phyloP scores from a whole-genome alignment of 2,888 invertebrate species.

The Zonitis immaculata region DNA sequence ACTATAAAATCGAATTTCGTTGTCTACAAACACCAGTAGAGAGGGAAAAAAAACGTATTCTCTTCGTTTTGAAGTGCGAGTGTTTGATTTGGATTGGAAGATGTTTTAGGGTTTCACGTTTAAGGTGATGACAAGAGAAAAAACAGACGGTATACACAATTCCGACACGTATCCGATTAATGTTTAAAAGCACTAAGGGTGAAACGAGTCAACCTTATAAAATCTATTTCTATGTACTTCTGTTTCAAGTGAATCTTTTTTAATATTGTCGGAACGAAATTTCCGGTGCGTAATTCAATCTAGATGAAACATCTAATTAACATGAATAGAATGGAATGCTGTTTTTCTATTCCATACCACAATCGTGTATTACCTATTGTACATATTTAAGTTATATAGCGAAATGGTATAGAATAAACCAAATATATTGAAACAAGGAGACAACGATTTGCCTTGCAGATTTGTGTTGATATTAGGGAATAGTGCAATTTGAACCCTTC shows the following conservation, averaged over 20 bases:
- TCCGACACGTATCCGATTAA: constrained; percentile 41
- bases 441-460: constrained; percentile 25
- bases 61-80: constrained; percentile 19
- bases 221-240: constrained; percentile 34
- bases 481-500: constrained; percentile 13
- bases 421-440: not conserved
- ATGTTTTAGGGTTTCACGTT: constrained; percentile 25
- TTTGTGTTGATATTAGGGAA: constrained; percentile 22
- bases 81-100: constrained; percentile 25
- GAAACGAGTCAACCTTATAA: constrained; percentile 34
- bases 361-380: too few species aligned
- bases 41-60: not conserved
- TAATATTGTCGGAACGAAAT: too few species aligned
- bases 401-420: constrained; percentile 11
- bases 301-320: not conserved
- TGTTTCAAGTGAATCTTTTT: constrained; percentile 26
- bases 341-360: too few species aligned
- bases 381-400: too few species aligned
- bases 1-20: not conserved
- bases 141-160: constrained; percentile 34
- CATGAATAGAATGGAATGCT: not conserved
- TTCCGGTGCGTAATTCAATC: constrained; percentile 3
- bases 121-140: constrained; percentile 30
- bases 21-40: too few species aligned
- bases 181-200: constrained; percentile 33